A percentile compares a stretch with the other conserved stretches of the same genome.
Conservation (phyloP, 2,113 vertebrate species). For the Brachyhypopomus gauderio region DNA sequence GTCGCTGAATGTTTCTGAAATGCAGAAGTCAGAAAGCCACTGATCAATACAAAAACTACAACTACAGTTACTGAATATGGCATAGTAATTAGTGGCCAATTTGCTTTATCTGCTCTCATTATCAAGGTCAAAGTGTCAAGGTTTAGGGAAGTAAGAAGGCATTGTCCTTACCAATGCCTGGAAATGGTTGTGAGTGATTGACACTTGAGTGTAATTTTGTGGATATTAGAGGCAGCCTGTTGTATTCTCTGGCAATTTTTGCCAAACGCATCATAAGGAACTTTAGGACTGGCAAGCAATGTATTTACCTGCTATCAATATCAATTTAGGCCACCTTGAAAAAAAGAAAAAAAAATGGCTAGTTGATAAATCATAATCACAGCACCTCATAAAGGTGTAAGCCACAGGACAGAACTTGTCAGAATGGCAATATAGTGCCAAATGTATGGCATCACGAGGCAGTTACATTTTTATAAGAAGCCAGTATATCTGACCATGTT, state of each 20-base stretch:
- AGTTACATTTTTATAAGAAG: constrained; percentile 26
- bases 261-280: too few relatives aligned
- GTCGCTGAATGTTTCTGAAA: background rate
- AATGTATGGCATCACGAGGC: background rate
- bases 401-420: background rate
- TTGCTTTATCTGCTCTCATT: too few relatives aligned
- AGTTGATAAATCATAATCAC: constrained; percentile 29
- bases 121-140: too few relatives aligned
- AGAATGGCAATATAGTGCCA: constrained; percentile 11
- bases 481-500: background rate
- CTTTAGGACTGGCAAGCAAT: background rate
- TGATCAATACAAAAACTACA: background rate
- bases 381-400: background rate
- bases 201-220: too few relatives aligned
- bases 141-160: too few relatives aligned
- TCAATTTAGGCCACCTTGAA: background rate
- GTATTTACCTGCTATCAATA: background rate
- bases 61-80: background rate
- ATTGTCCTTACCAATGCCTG: too few relatives aligned
- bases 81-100: too few relatives aligned
- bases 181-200: too few relatives aligned
- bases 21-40: background rate
- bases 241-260: too few relatives aligned
- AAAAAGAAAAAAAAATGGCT: background rate
- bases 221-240: too few relatives aligned